Evolutionary conservation across 2,797 vertebrate genomes (phyloP).

Genomic region (Pogoniulus pusillus): DNA sequence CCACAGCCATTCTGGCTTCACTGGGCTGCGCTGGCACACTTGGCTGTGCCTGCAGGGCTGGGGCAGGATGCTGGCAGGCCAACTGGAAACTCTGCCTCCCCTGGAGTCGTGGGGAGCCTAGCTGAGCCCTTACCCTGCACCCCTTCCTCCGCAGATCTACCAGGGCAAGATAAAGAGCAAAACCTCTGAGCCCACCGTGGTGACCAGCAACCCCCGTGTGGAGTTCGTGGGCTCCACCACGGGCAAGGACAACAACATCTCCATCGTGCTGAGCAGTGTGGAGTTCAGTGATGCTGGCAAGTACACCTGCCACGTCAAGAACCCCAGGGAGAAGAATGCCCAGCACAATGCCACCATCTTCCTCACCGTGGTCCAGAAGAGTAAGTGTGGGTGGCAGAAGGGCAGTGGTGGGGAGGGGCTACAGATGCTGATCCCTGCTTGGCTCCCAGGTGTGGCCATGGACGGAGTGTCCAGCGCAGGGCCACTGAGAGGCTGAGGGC

Average conservation of each 20-base stretch:
- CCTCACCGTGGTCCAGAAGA: conserved; percentile 87
- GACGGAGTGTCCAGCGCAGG: background rate
- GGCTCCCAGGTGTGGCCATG: rapidly evolving
- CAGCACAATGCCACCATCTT: conserved; percentile 83
- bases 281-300: conserved; percentile 89
- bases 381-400: conserved; percentile 75
- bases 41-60: background rate
- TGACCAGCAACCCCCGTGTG: conserved; percentile 74
- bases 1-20: rapidly evolving
- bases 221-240: conserved; percentile 83
- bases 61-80: background rate
- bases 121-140: background rate
- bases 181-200: conserved; percentile 77
- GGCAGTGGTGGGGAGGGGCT: background rate
- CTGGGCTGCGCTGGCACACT: rapidly evolving
- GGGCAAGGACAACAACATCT: conserved; percentile 88
- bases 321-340: conserved; percentile 86
- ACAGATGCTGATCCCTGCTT: rapidly evolving
- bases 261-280: conserved; percentile 85
- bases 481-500: no score
- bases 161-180: conserved; percentile 81
- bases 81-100: background rate
- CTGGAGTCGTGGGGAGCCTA: background rate
- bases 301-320: conserved; percentile 89
- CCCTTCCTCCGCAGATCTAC: conserved; percentile 78